Base-by-base conservation (phyloP, 2,888 invertebrate species). In the Deroplatys truncata region DNA sequence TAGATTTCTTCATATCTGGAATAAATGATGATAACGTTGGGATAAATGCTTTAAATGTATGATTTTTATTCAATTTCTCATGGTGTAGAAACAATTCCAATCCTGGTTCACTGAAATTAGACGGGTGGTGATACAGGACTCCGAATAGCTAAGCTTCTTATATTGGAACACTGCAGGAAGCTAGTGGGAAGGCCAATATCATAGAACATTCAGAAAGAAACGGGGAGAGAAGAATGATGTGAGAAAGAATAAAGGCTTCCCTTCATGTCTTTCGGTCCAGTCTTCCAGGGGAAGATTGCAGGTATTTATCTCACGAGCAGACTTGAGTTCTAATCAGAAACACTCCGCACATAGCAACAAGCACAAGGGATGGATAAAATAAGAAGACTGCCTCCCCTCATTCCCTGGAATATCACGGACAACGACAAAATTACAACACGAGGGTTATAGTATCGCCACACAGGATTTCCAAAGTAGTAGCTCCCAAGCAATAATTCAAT, bases 241-340 rank as follows among this genome's bases (percentile, higher is more conserved):
- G 43, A 43, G 43, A 43, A 43, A 43, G 43, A 49, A 35, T 35
- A 72, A 72, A 72, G 56, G 56, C 56, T 72, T 72, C 88, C 82
- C 82, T 88, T 84, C 84, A 72, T 88, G 83, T 88, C 56, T 49
- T 49, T 49, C 56, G 20, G 56, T 72, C 87, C 31, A 82, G 86
- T 89, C 89, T 31, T n/a, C n/a, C n/a, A n/a, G 28, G 28, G 85
- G 84, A 88, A 89, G 90, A 90, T 90, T 90, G 90, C 82, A 89
- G 88, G 90, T 90, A 90, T 90, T 90, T 90, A 90, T 90, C 88
- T 90, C 86, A 29, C 72, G 56, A 72, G 20, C 35, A 29, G 29
- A 84, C 29, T 28, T 84, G 15, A 28, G 29, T 88, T 88, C 29
- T 35, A 82, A 88, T 35, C 29, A 35, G 35, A 82, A 84, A 86